Conservation (phyloP, 2,888 invertebrate species). For the Nemoura dubitans region DNA sequence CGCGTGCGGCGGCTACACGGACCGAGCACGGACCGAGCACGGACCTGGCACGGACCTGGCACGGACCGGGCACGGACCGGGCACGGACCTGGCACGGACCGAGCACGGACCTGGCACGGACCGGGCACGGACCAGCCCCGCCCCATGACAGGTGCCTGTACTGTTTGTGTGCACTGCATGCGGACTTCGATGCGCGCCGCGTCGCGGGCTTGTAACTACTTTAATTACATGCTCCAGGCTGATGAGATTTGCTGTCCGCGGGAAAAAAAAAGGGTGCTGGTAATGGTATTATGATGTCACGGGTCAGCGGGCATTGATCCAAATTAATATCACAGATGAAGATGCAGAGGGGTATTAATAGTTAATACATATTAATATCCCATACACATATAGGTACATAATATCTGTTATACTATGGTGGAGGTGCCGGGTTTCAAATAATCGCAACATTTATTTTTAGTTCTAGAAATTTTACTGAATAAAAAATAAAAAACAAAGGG, state of each 20-base stretch:
- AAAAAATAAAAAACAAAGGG: no score
- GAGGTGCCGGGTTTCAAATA: not conserved
- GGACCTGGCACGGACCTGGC: not conserved
- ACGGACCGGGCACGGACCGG: not conserved
- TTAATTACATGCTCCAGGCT: not conserved
- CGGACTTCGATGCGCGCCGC: not conserved
- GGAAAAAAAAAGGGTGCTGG: not conserved
- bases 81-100: not conserved
- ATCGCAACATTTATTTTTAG: no score
- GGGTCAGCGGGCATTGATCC: not conserved
- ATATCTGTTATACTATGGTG: not conserved
- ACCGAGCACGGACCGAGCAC: not conserved
- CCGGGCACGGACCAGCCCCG: not conserved
- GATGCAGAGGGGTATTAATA: no score
- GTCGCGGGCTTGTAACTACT: not conserved
- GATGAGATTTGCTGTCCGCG: not conserved
- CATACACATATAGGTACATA: not conserved
- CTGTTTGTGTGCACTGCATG: not conserved
- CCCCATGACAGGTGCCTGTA: not conserved
- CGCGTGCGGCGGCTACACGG: not conserved
- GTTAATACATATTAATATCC: not conserved
- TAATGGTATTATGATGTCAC: no score
- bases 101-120: not conserved
- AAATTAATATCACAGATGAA: not conserved
- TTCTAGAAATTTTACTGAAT: no score